These are phyloP conservation scores for Pelusios castaneus DNA, from an alignment of 2,113 vertebrate species.

Conservation along the genomic window DNA sequence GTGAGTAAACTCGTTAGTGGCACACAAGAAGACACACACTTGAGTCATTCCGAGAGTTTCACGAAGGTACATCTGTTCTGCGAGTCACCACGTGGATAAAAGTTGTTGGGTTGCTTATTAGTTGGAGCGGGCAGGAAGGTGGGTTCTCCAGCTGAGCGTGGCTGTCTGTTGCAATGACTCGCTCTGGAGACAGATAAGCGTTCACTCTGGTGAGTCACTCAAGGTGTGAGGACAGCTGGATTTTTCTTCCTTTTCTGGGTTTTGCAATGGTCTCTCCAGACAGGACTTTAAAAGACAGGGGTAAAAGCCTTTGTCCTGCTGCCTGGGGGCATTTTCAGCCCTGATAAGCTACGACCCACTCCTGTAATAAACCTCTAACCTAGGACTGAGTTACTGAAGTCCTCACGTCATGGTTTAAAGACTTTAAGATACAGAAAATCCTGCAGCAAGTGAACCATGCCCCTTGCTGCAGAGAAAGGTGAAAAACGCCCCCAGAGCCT, in stretches of 20 bases:
- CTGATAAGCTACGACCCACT: too few species aligned
- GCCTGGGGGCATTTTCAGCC: neutral
- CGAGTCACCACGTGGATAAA: neutral
- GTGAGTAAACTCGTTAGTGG: slow-evolving; percentile 24
- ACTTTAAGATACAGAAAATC: too few species aligned
- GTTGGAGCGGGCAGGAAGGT: neutral
- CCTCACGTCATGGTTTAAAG: too few species aligned
- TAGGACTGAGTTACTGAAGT: too few species aligned
- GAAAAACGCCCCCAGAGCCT: too few species aligned
- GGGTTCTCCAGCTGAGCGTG: neutral
- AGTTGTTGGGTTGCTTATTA: neutral
- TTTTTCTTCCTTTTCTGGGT: neutral
- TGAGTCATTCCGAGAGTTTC: neutral
- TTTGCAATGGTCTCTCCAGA: neutral
- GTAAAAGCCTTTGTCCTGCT: neutral
- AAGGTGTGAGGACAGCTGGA: neutral
- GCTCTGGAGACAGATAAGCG: neutral
- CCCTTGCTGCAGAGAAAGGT: too few species aligned
- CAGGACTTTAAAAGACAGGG: neutral
- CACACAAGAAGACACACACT: neutral
- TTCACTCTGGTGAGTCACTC: neutral
- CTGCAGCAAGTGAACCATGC: too few species aligned
- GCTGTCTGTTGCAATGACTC: neutral
- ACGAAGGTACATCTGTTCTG: neutral
- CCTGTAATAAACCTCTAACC: too few species aligned